phyloP scores from a whole-genome alignment of 1,140 invertebrate species.

The Procambarus virginalis region DNA sequence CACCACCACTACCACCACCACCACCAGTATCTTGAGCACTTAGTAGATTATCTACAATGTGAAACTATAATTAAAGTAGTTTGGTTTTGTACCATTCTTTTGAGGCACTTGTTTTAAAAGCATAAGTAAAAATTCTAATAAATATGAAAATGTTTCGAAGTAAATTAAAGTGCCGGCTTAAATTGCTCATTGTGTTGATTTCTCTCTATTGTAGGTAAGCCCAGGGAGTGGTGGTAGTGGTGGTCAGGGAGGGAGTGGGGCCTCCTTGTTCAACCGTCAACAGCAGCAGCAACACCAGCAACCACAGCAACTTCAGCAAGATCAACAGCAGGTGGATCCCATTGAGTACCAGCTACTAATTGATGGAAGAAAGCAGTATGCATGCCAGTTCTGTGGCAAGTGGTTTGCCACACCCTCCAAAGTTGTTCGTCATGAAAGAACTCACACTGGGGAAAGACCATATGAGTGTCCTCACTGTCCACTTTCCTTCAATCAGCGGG shows the following conservation, averaged over 20 bases:
- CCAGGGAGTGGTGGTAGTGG: conserved; percentile 59
- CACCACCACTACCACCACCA: neutral
- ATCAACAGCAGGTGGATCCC: conserved; percentile 26
- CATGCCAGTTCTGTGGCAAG: conserved; percentile 89
- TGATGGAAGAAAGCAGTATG: conserved; percentile 72
- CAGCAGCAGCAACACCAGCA: conserved; percentile 8
- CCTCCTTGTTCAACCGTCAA: conserved; percentile 7
- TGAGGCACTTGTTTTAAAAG: conserved; percentile 6
- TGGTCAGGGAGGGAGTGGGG: conserved; percentile 57
- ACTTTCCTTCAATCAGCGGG: conserved; percentile 65
- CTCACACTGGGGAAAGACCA: conserved; percentile 79
- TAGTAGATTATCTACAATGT: neutral
- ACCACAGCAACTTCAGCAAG: conserved; percentile 7
- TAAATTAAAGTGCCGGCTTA: conserved; percentile 13
- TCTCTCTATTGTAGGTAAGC: conserved; percentile 65
- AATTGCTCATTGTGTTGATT: conserved; percentile 56
- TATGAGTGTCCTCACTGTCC: conserved; percentile 78
- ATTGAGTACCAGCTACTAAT: conserved; percentile 30
- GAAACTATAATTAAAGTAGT: neutral
- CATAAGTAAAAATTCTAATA: neutral
- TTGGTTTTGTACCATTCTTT: neutral
- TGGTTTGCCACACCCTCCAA: conserved; percentile 68
- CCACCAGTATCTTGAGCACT: neutral
- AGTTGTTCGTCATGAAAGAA: conserved; percentile 71
- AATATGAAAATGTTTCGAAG: neutral